Conservation (phyloP, 2,797 vertebrate genomes). For the Leptodon cayanensis region DNA sequence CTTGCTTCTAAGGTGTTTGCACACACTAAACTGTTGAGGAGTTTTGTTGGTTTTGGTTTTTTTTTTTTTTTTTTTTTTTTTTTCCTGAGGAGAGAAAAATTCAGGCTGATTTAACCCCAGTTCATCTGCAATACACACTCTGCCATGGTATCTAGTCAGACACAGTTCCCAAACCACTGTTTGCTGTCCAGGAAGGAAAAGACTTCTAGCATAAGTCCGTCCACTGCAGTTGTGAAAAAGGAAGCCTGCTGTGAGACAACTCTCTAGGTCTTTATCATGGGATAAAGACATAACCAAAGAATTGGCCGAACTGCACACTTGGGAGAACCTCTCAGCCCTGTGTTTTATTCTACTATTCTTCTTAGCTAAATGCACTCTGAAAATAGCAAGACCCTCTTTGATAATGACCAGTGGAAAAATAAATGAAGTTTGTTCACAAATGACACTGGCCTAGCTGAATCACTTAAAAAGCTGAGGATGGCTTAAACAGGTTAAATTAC, state of each 20-base stretch:
- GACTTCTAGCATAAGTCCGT: background rate
- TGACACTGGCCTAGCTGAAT: background rate
- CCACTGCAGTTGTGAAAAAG: background rate
- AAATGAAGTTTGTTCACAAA: background rate
- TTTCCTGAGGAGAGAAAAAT: background rate
- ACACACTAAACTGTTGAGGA: background rate
- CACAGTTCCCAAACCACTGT: background rate
- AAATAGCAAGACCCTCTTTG: background rate
- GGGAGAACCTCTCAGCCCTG: background rate
- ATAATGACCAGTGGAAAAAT: background rate
- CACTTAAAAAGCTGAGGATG: background rate
- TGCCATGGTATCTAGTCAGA: background rate
- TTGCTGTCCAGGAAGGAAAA: background rate
- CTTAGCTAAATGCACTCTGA: background rate
- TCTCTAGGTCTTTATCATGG: background rate
- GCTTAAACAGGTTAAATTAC: background rate
- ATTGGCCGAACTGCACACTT: background rate
- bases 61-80: too few species aligned
- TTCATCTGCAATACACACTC: background rate
- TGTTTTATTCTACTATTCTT: background rate
- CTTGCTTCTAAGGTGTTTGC: background rate
- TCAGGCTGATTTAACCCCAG: background rate
- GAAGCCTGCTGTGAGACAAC: background rate
- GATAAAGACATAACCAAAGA: background rate
- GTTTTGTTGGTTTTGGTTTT: background rate